Conservation (phyloP, 2,888 invertebrate genomes). For the Plebejus anna region DNA sequence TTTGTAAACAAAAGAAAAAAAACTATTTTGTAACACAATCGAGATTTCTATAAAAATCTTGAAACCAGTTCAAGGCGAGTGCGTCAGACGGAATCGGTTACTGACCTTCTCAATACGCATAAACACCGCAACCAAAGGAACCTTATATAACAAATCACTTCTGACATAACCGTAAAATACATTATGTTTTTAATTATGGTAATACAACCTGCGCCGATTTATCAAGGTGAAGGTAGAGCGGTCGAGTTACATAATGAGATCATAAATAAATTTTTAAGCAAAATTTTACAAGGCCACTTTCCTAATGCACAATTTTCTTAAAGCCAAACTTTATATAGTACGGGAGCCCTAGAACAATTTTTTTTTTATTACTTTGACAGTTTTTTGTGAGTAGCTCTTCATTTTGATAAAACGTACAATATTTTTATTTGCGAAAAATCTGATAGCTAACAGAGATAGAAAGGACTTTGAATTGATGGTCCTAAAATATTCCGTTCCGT, state of each 20-base stretch:
- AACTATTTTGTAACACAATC: slow-evolving; percentile 10
- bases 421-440: too few relatives aligned
- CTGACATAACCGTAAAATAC: slow-evolving; percentile 3
- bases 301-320: not conserved
- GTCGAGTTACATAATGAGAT: not conserved
- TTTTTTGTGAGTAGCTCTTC: too few relatives aligned
- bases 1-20: slow-evolving; percentile 20
- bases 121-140: not conserved
- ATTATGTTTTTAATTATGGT: not conserved
- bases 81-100: not conserved
- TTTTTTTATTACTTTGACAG: too few relatives aligned
- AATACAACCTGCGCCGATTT: not conserved
- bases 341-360: too few relatives aligned
- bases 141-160: not conserved
- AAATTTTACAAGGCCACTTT: not conserved
- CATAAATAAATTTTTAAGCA: not conserved
- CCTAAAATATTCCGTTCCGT: too few relatives aligned
- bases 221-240: not conserved
- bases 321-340: not conserved
- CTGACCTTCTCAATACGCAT: not conserved
- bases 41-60: slow-evolving; percentile 12
- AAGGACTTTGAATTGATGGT: too few relatives aligned
- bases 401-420: too few relatives aligned
- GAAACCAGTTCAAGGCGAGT: not conserved
- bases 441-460: too few relatives aligned